Evolutionary conservation across 2,797 vertebrate genomes (phyloP).

Genomic region (Nyctalus aviator): DNA sequence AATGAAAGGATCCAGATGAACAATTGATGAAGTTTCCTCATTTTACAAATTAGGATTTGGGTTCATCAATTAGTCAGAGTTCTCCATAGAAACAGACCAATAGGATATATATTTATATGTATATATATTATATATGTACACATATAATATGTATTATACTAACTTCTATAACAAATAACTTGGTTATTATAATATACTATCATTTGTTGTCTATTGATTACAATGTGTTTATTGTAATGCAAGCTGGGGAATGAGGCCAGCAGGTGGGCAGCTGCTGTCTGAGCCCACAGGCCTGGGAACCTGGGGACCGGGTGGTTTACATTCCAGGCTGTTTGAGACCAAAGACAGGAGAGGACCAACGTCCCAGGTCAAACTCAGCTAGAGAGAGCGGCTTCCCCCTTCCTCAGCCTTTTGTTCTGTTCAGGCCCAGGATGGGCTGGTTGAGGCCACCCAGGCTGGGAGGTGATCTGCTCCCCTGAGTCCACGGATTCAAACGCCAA

Average conservation of each 20-base stretch:
- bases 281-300: neutral
- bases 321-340: neutral
- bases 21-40: neutral
- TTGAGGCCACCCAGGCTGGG: rapidly evolving
- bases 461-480: neutral
- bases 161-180: neutral
- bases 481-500: neutral
- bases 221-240: neutral
- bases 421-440: neutral
- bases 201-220: neutral
- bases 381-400: neutral
- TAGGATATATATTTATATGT: neutral
- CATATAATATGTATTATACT: neutral
- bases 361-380: neutral
- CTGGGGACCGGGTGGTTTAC: too few relatives aligned
- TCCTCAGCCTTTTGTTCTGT: neutral
- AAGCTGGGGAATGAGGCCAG: neutral
- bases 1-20: neutral
- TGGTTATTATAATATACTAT: neutral
- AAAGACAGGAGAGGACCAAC: neutral
- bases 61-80: neutral
- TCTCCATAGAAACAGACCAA: neutral
- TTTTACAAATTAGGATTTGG: neutral
- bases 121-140: neutral
- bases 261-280: neutral